Conservation (phyloP, 2,797 vertebrate genomes). For the Calcarius lapponicus region DNA sequence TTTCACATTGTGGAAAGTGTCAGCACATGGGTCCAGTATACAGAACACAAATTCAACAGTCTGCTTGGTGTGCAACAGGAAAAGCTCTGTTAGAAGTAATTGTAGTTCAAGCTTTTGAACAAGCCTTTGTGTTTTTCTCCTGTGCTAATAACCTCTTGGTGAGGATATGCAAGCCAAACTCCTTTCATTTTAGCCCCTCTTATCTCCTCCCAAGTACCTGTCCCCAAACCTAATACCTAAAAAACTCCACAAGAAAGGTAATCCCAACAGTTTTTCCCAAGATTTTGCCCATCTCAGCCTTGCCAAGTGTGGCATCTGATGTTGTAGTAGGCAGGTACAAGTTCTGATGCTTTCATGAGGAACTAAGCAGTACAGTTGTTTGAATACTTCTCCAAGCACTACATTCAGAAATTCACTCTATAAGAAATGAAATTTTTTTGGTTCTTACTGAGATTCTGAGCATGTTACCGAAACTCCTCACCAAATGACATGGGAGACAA, state of each 20-base stretch:
- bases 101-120: neutral
- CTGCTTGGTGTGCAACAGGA: neutral
- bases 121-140: neutral
- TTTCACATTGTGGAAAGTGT: neutral
- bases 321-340: neutral
- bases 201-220: neutral
- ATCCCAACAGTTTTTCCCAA: neutral
- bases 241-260: neutral
- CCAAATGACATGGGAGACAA: neutral
- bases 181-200: neutral
- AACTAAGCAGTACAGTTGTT: neutral
- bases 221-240: neutral
- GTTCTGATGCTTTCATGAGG: neutral
- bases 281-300: neutral
- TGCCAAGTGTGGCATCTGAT: neutral
- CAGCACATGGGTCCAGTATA: neutral
- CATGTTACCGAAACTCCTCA: neutral
- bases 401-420: neutral
- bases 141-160: neutral
- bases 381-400: neutral
- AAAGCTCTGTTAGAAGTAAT: neutral
- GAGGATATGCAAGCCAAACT: neutral
- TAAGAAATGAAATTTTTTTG: neutral
- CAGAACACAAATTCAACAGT: neutral
- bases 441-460: neutral